Conservation (phyloP, 2,888 invertebrate species). For the Gryllus longicercus region DNA sequence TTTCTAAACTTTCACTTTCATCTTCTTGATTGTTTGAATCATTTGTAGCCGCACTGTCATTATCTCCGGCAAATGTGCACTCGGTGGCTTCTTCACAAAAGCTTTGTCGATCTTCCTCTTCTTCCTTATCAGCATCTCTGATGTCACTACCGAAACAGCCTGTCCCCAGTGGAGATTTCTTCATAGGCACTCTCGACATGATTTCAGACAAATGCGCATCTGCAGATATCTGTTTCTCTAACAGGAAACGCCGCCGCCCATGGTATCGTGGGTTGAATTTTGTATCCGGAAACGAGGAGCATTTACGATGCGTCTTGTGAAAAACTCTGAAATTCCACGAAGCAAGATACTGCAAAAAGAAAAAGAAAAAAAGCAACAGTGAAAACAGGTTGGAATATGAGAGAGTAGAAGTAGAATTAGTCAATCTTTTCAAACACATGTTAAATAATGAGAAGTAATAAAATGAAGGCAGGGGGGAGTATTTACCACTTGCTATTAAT, state of each 20-base stretch:
- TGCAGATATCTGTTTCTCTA: slow-evolving; percentile 28
- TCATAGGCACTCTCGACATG: not conserved
- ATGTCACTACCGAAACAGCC: slow-evolving; percentile 6
- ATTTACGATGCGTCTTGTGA: slow-evolving; percentile 53
- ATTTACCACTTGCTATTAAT: too few species aligned
- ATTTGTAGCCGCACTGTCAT: not conserved
- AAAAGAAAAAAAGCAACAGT: slow-evolving; percentile 25
- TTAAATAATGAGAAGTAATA: not conserved
- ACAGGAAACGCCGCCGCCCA: slow-evolving; percentile 20
- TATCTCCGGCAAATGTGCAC: not conserved
- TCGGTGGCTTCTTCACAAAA: slow-evolving; percentile 19
- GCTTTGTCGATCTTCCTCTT: not conserved
- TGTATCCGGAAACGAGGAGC: slow-evolving; percentile 55
- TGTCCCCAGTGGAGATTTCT: not conserved
- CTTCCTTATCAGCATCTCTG: not conserved
- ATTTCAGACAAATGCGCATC: slow-evolving; percentile 21
- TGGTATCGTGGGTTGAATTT: slow-evolving; percentile 31
- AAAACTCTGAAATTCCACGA: slow-evolving; percentile 44
- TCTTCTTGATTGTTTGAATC: not conserved
- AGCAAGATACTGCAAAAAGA: slow-evolving; percentile 43
- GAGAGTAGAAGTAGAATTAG: not conserved
- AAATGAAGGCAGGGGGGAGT: not conserved
- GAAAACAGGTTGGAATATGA: not conserved
- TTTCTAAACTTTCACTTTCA: not conserved
- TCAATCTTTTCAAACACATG: not conserved